Evolutionary conservation across 2,888 invertebrate genomes (phyloP).

Genomic region (Drepana falcataria): DNA sequence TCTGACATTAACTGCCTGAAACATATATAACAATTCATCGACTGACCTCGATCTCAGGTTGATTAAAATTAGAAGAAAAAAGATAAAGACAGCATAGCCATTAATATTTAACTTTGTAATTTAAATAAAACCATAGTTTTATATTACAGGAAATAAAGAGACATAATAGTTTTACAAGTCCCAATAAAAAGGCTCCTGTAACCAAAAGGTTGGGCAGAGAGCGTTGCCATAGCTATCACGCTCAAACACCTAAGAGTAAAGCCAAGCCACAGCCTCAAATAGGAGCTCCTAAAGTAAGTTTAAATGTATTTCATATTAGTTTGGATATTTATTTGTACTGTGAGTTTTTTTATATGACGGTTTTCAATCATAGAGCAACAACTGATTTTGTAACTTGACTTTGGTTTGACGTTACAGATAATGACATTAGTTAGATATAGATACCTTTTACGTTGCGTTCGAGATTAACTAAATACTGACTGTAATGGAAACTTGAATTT

Average conservation of each 20-base stretch:
- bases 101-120: too few species aligned
- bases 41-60: too few species aligned
- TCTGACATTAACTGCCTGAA: too few species aligned
- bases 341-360: too few species aligned
- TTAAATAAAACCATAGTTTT: too few species aligned
- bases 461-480: slow-evolving; percentile 27
- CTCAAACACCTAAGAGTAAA: slow-evolving; percentile 33
- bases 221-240: slow-evolving; percentile 60
- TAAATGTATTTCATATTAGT: too few species aligned
- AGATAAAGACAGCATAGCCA: not conserved
- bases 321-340: too few species aligned
- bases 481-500: slow-evolving; percentile 27
- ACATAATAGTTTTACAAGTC: slow-evolving; percentile 58
- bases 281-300: slow-evolving; percentile 44
- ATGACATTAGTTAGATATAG: slow-evolving; percentile 32
- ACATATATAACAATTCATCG: too few species aligned
- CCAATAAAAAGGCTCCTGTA: slow-evolving; percentile 42
- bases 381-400: too few species aligned
- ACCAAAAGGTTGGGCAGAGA: slow-evolving; percentile 56
- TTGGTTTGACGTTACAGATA: too few species aligned
- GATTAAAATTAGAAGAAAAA: too few species aligned
- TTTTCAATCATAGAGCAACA: too few species aligned
- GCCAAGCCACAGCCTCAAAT: slow-evolving; percentile 16
- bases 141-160: slow-evolving; percentile 50
- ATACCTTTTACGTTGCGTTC: slow-evolving; percentile 42